These are phyloP conservation scores for Trichosurus vulpecula DNA, from an alignment of 2,797 vertebrate species.

Conservation along the genomic window DNA sequence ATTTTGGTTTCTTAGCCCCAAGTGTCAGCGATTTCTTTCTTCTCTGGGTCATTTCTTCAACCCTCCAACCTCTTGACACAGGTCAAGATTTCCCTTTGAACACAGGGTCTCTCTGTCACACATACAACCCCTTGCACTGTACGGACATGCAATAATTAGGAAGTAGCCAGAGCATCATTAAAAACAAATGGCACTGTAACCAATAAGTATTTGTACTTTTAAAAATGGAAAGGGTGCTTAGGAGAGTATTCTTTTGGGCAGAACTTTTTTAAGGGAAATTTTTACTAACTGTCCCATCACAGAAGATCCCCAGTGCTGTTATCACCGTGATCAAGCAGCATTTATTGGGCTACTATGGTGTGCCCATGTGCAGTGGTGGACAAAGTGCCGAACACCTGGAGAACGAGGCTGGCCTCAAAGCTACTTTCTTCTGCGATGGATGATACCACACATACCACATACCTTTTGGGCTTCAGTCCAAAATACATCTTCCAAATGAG, in stretches of 20 bases:
- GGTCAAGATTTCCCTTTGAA: not conserved
- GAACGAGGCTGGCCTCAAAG: not conserved
- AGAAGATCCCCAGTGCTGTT: not conserved
- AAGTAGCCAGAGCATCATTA: not conserved
- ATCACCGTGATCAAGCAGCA: not conserved
- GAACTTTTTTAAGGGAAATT: not conserved
- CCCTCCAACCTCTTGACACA: not conserved
- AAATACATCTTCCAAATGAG: slow-evolving; percentile 94
- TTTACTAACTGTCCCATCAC: not conserved
- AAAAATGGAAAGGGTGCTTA: not conserved
- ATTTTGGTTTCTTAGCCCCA: not conserved
- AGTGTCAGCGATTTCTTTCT: not conserved
- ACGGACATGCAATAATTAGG: not conserved
- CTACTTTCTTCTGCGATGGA: not conserved
- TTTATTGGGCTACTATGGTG: not conserved
- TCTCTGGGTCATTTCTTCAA: not conserved
- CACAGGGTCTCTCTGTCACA: not conserved
- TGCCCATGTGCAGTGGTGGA: not conserved
- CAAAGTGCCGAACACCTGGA: not conserved
- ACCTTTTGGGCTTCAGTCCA: slow-evolving; percentile 94
- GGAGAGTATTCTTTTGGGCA: not conserved
- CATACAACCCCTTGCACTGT: not conserved
- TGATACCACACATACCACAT: slow-evolving; percentile 52
- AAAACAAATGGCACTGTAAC: not conserved
- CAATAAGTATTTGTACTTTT: not conserved